Evolutionary conservation across 1,140 invertebrate genomes (phyloP).

Genomic region (Prorops nasuta): DNA sequence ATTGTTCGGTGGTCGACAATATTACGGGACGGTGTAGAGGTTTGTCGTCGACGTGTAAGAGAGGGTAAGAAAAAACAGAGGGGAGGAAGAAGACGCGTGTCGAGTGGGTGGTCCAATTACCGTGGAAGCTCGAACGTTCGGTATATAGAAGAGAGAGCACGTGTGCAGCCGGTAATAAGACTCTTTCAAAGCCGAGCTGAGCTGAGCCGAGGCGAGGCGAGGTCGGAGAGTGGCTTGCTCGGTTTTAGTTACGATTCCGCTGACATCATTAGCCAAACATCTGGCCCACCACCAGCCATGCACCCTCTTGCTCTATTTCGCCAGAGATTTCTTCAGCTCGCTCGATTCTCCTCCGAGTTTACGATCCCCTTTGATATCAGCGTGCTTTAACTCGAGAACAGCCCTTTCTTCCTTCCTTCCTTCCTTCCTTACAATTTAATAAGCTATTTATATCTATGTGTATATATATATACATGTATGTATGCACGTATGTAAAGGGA

Average conservation of each 20-base stretch:
- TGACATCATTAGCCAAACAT: slow-evolving; percentile 57
- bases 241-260: slow-evolving; percentile 54
- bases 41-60: no score
- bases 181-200: slow-evolving; percentile 41
- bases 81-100: slow-evolving; percentile 12
- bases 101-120: slow-evolving; percentile 55
- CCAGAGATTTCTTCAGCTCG: background rate
- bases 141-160: no score
- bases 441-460: no score
- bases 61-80: slow-evolving; percentile 20
- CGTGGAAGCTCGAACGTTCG: slow-evolving; percentile 45
- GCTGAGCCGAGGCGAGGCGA: slow-evolving; percentile 35
- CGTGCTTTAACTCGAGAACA: no score
- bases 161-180: slow-evolving; percentile 51
- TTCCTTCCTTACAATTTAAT: no score
- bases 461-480: no score
- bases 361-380: background rate
- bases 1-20: no score
- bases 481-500: no score
- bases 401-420: no score
- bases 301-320: slow-evolving; percentile 1
- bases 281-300: slow-evolving; percentile 44
- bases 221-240: slow-evolving; percentile 29
- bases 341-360: background rate
- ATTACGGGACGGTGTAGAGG: slow-evolving; percentile 7